A percentile compares a stretch with the other conserved stretches of the same genome.
Evolutionary conservation across 2,888 invertebrate genomes (phyloP).

Genomic region (Amaurobius ferox): DNA sequence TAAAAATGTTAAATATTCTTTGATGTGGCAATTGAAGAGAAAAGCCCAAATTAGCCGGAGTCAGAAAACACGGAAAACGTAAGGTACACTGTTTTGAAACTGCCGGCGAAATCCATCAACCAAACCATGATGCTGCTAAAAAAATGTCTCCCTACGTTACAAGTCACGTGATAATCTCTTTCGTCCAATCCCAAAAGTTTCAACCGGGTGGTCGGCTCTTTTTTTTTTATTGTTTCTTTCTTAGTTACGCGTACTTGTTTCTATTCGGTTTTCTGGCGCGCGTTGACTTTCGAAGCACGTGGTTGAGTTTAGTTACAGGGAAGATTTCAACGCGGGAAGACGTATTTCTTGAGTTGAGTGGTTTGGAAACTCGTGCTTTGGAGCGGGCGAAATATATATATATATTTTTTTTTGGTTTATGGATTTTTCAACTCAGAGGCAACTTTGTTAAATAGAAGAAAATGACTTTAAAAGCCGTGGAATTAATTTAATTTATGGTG

Average conservation of each 20-base stretch:
- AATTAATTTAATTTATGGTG: too few relatives aligned
- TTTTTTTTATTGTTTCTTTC: conserved; percentile 27
- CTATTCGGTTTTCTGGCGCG: conserved; percentile 56
- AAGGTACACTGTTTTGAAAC: neutral
- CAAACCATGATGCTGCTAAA: too few relatives aligned
- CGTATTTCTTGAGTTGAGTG: conserved; percentile 3
- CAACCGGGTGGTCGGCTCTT: conserved; percentile 62
- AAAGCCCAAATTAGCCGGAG: too few relatives aligned
- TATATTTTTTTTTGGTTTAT: too few relatives aligned
- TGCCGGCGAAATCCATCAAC: neutral
- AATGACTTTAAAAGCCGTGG: too few relatives aligned
- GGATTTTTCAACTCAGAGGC: too few relatives aligned
- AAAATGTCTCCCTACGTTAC: conserved; percentile 11
- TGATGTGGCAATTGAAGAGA: too few relatives aligned
- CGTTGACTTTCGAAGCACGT: conserved; percentile 60
- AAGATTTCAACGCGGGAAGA: conserved; percentile 34
- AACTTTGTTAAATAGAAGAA: too few relatives aligned
- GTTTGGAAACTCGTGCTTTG: neutral
- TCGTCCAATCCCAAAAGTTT: conserved; percentile 56
- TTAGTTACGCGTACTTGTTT: conserved; percentile 57
- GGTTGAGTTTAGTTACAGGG: conserved; percentile 55
- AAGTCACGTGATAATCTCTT: conserved; percentile 39
- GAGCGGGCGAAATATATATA: too few relatives aligned
- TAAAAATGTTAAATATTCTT: too few relatives aligned
- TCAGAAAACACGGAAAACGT: too few relatives aligned